phyloP scores from a whole-genome alignment of 1,140 invertebrate species.

The Archivesica marissinica region DNA sequence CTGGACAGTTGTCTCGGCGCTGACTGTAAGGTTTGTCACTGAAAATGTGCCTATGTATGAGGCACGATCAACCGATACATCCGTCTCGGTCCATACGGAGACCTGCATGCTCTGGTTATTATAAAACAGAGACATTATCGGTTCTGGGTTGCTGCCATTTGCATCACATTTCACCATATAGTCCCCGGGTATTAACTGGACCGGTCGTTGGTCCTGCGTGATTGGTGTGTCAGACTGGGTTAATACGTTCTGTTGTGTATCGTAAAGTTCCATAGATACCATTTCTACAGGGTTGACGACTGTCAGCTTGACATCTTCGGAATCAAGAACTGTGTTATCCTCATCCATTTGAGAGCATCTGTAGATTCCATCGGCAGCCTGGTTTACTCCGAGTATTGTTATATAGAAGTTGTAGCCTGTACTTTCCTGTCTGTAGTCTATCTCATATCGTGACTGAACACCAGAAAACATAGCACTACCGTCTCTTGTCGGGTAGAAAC shows the following conservation, averaged over 20 bases:
- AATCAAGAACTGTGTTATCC: background rate
- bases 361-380: slow-evolving; percentile 33
- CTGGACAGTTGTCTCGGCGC: background rate
- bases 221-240: background rate
- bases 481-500: slow-evolving; percentile 24
- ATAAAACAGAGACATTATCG: background rate
- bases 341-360: background rate
- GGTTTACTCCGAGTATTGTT: slow-evolving; percentile 4
- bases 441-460: background rate
- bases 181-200: background rate
- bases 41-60: background rate
- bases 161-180: slow-evolving; percentile 35
- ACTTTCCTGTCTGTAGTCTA: background rate
- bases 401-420: slow-evolving; percentile 15
- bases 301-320: background rate
- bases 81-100: background rate
- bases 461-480: background rate
- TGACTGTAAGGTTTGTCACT: background rate
- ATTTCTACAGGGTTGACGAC: slow-evolving; percentile 30
- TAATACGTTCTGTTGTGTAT: background rate
- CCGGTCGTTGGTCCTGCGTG: background rate
- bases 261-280: background rate
- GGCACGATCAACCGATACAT: background rate
- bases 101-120: background rate
- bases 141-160: slow-evolving; percentile 36